Percentiles rank a stretch among this genome's conserved stretches.
Conservation (phyloP, 2,888 invertebrate species). For the Lasioglossum oenotherae region DNA sequence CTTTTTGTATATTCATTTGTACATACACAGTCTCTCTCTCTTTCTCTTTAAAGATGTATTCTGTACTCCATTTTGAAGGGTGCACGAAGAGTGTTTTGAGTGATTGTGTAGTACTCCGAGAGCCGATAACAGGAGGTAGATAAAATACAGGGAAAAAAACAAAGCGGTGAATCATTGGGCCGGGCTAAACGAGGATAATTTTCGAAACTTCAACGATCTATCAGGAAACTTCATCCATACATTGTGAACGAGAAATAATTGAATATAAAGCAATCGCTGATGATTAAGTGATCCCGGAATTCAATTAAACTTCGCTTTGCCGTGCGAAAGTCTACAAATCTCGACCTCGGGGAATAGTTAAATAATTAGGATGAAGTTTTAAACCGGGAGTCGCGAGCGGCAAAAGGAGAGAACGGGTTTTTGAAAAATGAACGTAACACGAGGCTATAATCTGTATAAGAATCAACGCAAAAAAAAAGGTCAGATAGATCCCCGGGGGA, state of each 20-base stretch:
- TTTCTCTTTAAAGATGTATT: no score
- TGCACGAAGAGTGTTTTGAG: not conserved
- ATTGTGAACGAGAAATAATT: not conserved
- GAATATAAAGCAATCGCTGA: conserved; percentile 11
- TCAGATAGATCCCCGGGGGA: not conserved
- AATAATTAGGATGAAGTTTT: conserved; percentile 2
- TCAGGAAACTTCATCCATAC: not conserved
- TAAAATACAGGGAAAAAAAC: not conserved
- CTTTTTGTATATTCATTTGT: no score
- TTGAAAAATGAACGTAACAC: not conserved
- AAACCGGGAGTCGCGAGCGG: not conserved
- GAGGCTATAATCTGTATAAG: not conserved
- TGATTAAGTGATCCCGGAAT: conserved; percentile 14
- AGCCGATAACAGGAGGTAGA: not conserved
- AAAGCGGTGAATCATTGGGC: not conserved
- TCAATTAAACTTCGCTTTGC: conserved; percentile 17
- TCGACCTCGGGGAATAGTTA: not conserved
- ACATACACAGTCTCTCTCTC: no score
- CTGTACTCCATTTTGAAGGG: not conserved
- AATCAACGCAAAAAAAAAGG: not conserved
- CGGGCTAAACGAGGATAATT: not conserved
- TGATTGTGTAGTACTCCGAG: not conserved
- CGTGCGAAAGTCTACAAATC: not conserved
- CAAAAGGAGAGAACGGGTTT: not conserved
- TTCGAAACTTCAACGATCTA: conserved; percentile 2